Evolutionary conservation across 2,888 invertebrate genomes (phyloP).

Genomic region (Eilema caniola): DNA sequence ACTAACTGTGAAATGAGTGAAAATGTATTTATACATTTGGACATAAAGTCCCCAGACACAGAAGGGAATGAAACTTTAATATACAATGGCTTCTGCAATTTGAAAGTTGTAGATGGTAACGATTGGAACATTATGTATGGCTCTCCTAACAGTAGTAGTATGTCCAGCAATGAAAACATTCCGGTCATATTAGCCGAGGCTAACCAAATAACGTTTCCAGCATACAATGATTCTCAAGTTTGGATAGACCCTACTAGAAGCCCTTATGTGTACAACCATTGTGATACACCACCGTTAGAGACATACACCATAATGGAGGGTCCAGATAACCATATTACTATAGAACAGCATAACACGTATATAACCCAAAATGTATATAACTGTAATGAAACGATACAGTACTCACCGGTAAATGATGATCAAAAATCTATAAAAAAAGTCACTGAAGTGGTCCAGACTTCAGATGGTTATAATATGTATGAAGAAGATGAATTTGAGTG

Average conservation of each 20-base stretch:
- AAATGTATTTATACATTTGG: conserved; percentile 72
- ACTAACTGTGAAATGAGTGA: conserved; percentile 67
- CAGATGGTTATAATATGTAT: conserved; percentile 57
- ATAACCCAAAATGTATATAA: conserved; percentile 77
- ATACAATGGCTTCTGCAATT: conserved; percentile 74
- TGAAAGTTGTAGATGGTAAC: conserved; percentile 69
- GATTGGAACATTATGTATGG: conserved; percentile 50
- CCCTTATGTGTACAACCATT: conserved; percentile 74
- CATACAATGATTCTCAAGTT: conserved; percentile 69
- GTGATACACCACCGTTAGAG: conserved; percentile 57
- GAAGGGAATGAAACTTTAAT: conserved; percentile 69
- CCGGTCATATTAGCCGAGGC: conserved; percentile 60
- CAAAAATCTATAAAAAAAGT: conserved; percentile 61
- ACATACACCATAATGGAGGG: conserved; percentile 63
- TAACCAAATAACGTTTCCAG: conserved; percentile 52
- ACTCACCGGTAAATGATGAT: conserved; percentile 59
- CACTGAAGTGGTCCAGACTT: conserved; percentile 44
- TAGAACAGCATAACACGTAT: conserved; percentile 74
- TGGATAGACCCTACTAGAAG: conserved; percentile 78
- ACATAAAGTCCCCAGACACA: conserved; percentile 69
- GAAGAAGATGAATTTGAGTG: conserved; percentile 75
- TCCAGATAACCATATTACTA: conserved; percentile 62
- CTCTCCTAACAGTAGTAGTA: conserved; percentile 27
- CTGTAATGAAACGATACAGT: conserved; percentile 61
- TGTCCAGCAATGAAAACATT: conserved; percentile 45